phyloP scores from a whole-genome alignment of 2,888 invertebrate species.

The Neoitamus cyanurus region DNA sequence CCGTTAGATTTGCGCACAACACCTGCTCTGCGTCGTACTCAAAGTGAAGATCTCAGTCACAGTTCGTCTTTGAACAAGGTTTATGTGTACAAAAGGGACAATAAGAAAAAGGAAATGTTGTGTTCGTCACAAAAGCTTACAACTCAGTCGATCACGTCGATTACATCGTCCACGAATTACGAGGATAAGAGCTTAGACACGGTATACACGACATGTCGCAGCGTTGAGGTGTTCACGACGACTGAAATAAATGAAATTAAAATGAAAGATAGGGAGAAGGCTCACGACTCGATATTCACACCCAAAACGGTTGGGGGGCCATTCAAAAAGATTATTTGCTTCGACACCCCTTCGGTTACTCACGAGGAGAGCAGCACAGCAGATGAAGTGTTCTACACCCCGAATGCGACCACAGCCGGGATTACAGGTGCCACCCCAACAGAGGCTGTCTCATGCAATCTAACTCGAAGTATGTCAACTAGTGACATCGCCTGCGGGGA shows the following conservation, averaged over 20 bases:
- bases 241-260: conserved; percentile 56
- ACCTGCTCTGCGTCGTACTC: conserved; percentile 62
- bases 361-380: background rate
- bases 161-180: conserved; percentile 49
- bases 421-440: background rate
- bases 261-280: background rate
- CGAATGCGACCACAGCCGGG: conserved; percentile 29
- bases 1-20: conserved; percentile 63
- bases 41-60: conserved; percentile 54
- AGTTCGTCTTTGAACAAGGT: conserved; percentile 46
- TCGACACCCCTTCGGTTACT: background rate
- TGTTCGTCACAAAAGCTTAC: conserved; percentile 51
- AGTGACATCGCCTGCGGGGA: background rate
- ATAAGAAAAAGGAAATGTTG: conserved; percentile 49
- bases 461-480: background rate
- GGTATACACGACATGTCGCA: conserved; percentile 62
- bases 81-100: background rate
- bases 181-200: conserved; percentile 55
- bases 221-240: conserved; percentile 61
- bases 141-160: conserved; percentile 47
- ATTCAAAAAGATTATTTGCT: conserved; percentile 43
- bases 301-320: conserved; percentile 37
- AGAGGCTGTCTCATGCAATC: background rate
- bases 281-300: background rate
- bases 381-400: conserved; percentile 53